Conservation (phyloP, 2,888 invertebrate species). For the Lepidocyrtoides sp. region DNA sequence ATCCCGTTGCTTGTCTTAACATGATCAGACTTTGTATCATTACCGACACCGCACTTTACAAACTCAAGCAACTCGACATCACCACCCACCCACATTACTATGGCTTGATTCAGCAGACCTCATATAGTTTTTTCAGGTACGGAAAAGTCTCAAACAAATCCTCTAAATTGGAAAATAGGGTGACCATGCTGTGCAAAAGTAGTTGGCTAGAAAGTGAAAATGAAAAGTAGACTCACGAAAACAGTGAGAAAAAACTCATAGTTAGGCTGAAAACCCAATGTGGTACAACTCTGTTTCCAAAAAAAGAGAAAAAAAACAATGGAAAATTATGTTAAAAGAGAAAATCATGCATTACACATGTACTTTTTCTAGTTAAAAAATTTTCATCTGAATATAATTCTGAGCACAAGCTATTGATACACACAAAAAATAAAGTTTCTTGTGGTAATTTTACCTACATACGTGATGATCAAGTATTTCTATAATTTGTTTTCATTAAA, state of each 20-base stretch:
- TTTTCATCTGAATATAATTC: too few relatives aligned
- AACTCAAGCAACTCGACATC: neutral
- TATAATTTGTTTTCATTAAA: too few relatives aligned
- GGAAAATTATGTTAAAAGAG: too few relatives aligned
- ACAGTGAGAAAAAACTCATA: neutral
- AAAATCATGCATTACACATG: too few relatives aligned
- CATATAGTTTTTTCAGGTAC: neutral
- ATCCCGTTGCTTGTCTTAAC: slow-evolving; percentile 48
- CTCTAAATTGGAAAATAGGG: neutral
- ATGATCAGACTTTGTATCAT: slow-evolving; percentile 51
- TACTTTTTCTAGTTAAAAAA: too few relatives aligned
- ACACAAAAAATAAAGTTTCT: too few relatives aligned
- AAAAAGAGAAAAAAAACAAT: too few relatives aligned
- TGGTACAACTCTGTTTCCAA: too few relatives aligned
- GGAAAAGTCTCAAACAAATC: neutral
- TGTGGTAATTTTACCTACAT: too few relatives aligned
- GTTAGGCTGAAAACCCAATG: neutral
- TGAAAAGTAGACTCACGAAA: neutral
- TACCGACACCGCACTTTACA: neutral
- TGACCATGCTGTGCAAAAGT: neutral
- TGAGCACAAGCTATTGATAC: too few relatives aligned
- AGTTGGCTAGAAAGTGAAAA: neutral
- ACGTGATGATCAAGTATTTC: too few relatives aligned
- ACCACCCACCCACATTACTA: neutral
- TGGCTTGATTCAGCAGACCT: neutral